Evolutionary conservation across 1,140 invertebrate genomes (phyloP), one percentile per base, ranked within the genome.

Genomic region (Odontomachus brunneus): DNA sequence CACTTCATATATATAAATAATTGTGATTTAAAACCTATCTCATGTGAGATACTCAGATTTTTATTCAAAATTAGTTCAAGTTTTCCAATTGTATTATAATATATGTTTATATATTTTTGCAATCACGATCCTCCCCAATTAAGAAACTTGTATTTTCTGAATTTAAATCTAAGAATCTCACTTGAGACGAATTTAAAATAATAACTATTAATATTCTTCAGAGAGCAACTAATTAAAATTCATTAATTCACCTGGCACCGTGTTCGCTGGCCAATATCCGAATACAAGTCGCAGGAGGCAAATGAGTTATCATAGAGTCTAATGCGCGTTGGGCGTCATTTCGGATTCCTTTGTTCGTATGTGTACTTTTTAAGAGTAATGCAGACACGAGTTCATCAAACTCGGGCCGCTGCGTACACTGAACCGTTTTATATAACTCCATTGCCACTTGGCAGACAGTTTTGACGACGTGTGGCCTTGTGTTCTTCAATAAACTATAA

Each of bases 371-470:
- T 59, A 85, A 81, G 9, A 89, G 67, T 22, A 89, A 24, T 19
- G 17, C 60, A 3, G 66, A 66, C 3, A 69, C 82, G 17, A 89
- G 66, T 33, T 88, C 84, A 22, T 89, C 88, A 22, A 88, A 86
- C 66, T 88, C 88, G 9, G 88, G 88, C 26, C 86, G 81, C 44
- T 85, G 84, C 1, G 73, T 86, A 44, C 72, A 88, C 44, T 86
- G 81, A 15, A 86, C 78, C 17, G 72, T 88, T 62, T 73, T 82
- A 53, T 88, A 89, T 29, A 89, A 74, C 53, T 89, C 82, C 51
- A 33, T 73, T 0, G 84, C 82, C 19, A 89, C 22, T 24, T 86
- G 86, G 22, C 84, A 88, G 9, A 80, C 82, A 19, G 84, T 84
- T 63, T 74, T 88, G 15, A 84, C 84, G 3, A 86, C 82, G 19